Evolutionary conservation across 64 coral and sea anemone species (phyloP), one percentile per base, ranked within the genome.

Genomic region (Trachythela sp.): DNA sequence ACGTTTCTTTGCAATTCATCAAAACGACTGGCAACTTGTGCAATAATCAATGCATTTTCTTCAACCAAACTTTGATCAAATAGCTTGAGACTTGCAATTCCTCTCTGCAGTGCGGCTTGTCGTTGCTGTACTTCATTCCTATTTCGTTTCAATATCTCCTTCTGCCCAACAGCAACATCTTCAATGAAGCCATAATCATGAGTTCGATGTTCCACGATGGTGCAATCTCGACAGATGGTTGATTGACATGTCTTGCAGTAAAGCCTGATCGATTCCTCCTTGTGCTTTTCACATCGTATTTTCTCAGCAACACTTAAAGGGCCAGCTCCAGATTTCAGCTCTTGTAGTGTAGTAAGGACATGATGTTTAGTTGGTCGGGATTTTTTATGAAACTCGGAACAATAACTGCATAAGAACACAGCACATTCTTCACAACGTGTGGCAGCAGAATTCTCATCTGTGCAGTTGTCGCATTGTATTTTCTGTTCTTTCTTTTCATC

Each of bases 201-300:
- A 34, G 31, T 30, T 39, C 75, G 26, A 36, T 80, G 75, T 35
- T 80, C 75, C 20, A 80, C 75, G 20, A 80, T 80, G 14, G 75
- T 80, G 75, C 13, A 80, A 39, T 80, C 75, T 39, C 75, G 31
- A 39, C 75, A 80, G 20, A 80, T 80, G 34, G 75, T 80, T 5
- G 34, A 35, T 18, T 80, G 33, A 80, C 75, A 80, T 39, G 75
- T 80, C 34, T 37, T 80, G 10, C 75, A 80, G 30, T 34, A 80
- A 0, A 80, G 75, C 75, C 35, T 80, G 37, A 80, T 39, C 33
- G 35, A 13, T 35, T 80, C 75, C 4, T 35, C 75, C 33, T 80
- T 20, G 17, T 80, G 75, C 34, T 80, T 80, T 35, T 15, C 9
- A 39, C 75, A 80, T 37, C 75, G 37, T 39, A 80, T 80, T 80